phyloP scores from a whole-genome alignment of 2,888 invertebrate species.

The Microctonus hyperodae region DNA sequence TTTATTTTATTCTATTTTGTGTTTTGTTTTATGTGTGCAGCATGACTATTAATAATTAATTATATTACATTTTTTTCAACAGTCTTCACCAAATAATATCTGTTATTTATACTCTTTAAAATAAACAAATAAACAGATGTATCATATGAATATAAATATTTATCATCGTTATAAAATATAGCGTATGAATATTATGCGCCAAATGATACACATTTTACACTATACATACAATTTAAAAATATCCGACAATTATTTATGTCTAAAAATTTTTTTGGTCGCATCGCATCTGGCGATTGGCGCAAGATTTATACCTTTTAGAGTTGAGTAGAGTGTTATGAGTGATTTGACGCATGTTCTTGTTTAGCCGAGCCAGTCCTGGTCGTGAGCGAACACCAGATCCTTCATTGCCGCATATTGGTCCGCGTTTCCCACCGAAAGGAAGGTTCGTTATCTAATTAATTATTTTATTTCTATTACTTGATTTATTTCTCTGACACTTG shows the following conservation, averaged over 20 bases:
- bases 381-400: conserved; percentile 84
- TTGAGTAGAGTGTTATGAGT: conserved; percentile 60
- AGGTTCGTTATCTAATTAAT: conserved; percentile 73
- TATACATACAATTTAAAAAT: conserved; percentile 14
- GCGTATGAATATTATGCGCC: neutral
- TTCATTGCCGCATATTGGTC: conserved; percentile 86
- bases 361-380: conserved; percentile 88
- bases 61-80: conserved; percentile 15
- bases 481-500: conserved; percentile 12
- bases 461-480: conserved; percentile 30
- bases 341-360: conserved; percentile 65
- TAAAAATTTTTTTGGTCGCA: neutral
- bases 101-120: conserved; percentile 4
- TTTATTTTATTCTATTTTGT: conserved; percentile 1
- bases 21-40: conserved; percentile 11
- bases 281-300: neutral
- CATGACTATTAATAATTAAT: conserved; percentile 30
- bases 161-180: neutral
- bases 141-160: neutral
- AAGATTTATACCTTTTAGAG: conserved; percentile 22
- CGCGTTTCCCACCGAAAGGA: conserved; percentile 86
- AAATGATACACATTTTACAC: conserved; percentile 1
- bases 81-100: conserved; percentile 6
- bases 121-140: neutral
- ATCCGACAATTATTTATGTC: neutral